Evolutionary conservation across 1,140 invertebrate genomes (phyloP), one percentile per base, ranked within the genome.

Genomic region (Diachasmimorpha longicaudata): DNA sequence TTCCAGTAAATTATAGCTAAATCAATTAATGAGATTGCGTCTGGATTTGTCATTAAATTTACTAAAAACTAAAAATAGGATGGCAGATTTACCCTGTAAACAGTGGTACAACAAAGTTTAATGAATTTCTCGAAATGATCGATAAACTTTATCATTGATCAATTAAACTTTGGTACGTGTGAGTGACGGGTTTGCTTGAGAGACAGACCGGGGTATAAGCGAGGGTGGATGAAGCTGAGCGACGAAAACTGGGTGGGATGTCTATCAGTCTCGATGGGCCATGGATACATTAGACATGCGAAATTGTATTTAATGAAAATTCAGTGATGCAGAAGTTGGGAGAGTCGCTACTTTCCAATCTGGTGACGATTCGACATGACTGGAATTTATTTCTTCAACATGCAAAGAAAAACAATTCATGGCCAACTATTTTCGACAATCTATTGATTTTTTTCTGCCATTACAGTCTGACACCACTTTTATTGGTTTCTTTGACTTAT

Each of bases 81-180:
- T 42, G 58, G 39, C 16, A 69, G 78, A 77, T 79, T 80, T 76
- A 74, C 71, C 76, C 74, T 77, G 82, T 85, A 87, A 83, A 87
- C 86, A 86, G 85, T 46, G n/a, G 52, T 87, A 81, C 83, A 85
- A 81, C 79, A 85, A 89, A 89, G 86, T 89, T 89, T 87, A 89
- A 89, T 89, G 87, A 88, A 89, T 88, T 89, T 83, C 39, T 23
- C 14, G 86, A 89, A 89, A 89, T 89, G 88, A 89, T 89, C 86
- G 87, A 89, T 89, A 89, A 89, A 89, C 80, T 89, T 89, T 89
- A 89, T 89, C 87, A 89, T 89, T 89, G 88, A 89, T 89, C 88
- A 89, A 89, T 89, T 89, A 89, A 89, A 89, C 85, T 89, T 87
- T 84, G 82, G 84, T 70, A 84, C 87, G 87, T 89, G 87, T 89